phyloP scores from a whole-genome alignment of 2,888 invertebrate genomes.

The Teleiodes luculella region DNA sequence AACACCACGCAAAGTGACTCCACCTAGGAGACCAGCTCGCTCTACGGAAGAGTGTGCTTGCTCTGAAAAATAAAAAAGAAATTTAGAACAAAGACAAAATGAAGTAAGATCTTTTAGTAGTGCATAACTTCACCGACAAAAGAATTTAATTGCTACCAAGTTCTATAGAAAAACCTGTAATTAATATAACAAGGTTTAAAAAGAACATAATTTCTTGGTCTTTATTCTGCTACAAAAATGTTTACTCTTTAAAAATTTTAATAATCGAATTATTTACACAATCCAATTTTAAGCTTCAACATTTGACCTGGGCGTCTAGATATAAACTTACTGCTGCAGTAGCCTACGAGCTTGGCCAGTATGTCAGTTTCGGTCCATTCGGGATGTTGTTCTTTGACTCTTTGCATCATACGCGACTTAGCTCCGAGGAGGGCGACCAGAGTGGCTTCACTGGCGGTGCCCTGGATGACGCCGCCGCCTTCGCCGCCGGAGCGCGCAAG shows the following conservation, averaged over 20 bases:
- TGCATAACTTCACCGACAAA: too few relatives aligned
- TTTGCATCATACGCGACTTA: conserved; percentile 84
- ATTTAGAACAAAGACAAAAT: neutral
- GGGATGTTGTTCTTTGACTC: conserved; percentile 84
- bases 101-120: too few relatives aligned
- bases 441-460: conserved; percentile 97
- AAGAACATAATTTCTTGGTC: too few relatives aligned
- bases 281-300: neutral
- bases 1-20: conserved; percentile 87
- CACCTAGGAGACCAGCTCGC: conserved; percentile 92
- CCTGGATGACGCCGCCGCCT: conserved; percentile 94
- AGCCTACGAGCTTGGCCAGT: conserved; percentile 89
- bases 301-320: too few relatives aligned
- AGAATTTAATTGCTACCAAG: too few relatives aligned
- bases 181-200: too few relatives aligned
- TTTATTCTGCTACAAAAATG: too few relatives aligned
- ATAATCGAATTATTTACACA: too few relatives aligned
- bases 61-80: conserved; percentile 61
- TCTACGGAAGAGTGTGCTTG: conserved; percentile 97
- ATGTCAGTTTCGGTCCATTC: conserved; percentile 86
- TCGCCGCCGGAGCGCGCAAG: conserved; percentile 90
- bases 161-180: too few relatives aligned
- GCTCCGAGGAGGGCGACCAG: conserved; percentile 95
- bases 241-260: too few relatives aligned
- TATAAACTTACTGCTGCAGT: conserved; percentile 85